A percentile compares a stretch with the other conserved stretches of the same genome.
These are phyloP conservation scores for Megaceryle maxima DNA, from an alignment of 2,113 vertebrate genomes.

Conservation along the genomic window DNA sequence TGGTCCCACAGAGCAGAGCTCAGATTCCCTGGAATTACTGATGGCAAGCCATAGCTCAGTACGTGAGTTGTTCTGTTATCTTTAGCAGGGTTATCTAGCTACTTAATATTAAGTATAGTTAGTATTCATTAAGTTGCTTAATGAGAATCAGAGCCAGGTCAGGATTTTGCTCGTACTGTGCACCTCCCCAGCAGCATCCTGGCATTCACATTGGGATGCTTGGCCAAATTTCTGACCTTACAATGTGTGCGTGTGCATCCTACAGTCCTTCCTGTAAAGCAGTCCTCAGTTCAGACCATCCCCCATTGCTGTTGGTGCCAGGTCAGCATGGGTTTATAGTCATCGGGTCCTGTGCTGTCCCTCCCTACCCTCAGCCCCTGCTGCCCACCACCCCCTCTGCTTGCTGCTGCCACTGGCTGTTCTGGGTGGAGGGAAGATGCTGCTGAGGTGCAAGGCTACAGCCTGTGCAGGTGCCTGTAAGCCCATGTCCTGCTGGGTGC, in stretches of 20 bases:
- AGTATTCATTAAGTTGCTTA: neutral
- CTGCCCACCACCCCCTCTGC: neutral
- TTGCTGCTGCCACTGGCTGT: neutral
- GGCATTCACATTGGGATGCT: neutral
- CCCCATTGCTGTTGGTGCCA: fast-evolving
- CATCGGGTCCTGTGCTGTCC: neutral
- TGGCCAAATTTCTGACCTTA: neutral
- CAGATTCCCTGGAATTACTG: neutral
- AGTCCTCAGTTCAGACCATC: fast-evolving
- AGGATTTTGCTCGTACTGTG: neutral
- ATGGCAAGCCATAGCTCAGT: neutral
- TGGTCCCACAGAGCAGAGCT: neutral
- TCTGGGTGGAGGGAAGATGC: fast-evolving
- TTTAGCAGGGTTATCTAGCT: neutral
- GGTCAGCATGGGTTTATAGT: fast-evolving
- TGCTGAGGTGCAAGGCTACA: neutral
- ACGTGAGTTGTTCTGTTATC: neutral
- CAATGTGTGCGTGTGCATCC: fast-evolving
- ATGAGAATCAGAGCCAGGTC: neutral
- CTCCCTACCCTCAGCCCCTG: neutral
- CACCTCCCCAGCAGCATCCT: neutral
- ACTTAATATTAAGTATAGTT: neutral
- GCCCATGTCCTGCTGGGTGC: fast-evolving
- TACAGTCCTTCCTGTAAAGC: fast-evolving
- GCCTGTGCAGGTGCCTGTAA: fast-evolving